Evolutionary conservation across 2,113 vertebrate species (phyloP), one percentile per base, ranked within the genome.

Genomic region (Ramphastos sulfuratus): DNA sequence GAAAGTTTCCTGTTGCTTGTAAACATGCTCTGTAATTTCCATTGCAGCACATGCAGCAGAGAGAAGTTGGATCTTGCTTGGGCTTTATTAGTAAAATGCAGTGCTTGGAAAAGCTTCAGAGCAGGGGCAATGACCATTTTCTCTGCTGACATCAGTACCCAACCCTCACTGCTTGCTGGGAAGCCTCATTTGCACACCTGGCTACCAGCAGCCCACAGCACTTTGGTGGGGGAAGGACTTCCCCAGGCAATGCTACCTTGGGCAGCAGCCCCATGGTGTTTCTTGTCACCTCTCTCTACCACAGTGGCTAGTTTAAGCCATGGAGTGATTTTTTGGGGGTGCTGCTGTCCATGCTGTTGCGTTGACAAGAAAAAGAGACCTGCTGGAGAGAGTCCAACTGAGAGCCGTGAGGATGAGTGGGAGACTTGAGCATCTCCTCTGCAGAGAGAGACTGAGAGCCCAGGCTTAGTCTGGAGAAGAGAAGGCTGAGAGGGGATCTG

Each of bases 111-210:
- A 63, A 58, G 20, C 9, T 42, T 83, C 33, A 35, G 60, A 77
- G 24, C 61, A 6, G 7, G 9, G 5, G 2, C 1, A 2, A 54
- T 60, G 39, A 44, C 12, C 9, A 30, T 50, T 59, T 82, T 81
- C 15, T 76, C 15, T 58, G 55, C 16, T 56, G 37, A 18, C 30
- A 11, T 46, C 66, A 18, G 48, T 52, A 52, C 10, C 31, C 39
- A 66, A 1, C 9, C 19, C 0, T 0, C 28, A 15, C 1, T 60
- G 21, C 33, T 87, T 54, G 10, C 50, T 69, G 61, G 10, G 42
- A 60, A 60, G 15, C 42, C 33, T 85, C 1, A 1, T 64, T 82
- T 75, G 15, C 35, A 31, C 19, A 59, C 2, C 5, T 2, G 4
- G 37, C 14, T 46, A 20, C n/a, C 60, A 50, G 19, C 9, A 3